Evolutionary conservation across 2,797 vertebrate species (phyloP).

Genomic region (Pseudochaenichthys georgianus): DNA sequence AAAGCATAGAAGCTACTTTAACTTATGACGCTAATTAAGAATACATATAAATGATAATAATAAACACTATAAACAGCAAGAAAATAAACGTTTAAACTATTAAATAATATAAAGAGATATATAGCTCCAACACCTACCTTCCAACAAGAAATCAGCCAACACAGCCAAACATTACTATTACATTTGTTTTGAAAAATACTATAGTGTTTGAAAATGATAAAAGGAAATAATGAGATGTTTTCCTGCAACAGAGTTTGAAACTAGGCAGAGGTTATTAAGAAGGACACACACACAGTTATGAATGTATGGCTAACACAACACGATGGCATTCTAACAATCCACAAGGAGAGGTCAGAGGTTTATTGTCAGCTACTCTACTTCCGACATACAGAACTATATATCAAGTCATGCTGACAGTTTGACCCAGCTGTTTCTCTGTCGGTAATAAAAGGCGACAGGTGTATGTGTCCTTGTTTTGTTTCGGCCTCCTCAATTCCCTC

Average conservation of each 20-base stretch:
- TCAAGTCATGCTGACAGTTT: conserved; percentile 40
- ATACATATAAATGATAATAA: no score
- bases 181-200: no score
- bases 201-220: background rate
- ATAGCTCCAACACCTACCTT: background rate
- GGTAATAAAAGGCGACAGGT: conserved; percentile 43
- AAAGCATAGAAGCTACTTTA: no score
- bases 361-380: background rate
- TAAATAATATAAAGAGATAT: no score
- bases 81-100: no score
- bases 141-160: background rate
- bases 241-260: conserved; percentile 2
- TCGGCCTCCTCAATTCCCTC: conserved; percentile 17
- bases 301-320: background rate
- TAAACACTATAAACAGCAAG: no score
- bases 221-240: background rate
- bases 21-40: no score
- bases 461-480: conserved; percentile 44
- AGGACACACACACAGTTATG: background rate
- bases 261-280: background rate
- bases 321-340: conserved; percentile 11
- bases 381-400: conserved; percentile 11
- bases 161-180: background rate
- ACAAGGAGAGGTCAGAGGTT: conserved; percentile 5
- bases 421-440: conserved; percentile 32